phyloP scores from a whole-genome alignment of 2,113 vertebrate genomes.

The Mesembrinibis cayennensis region DNA sequence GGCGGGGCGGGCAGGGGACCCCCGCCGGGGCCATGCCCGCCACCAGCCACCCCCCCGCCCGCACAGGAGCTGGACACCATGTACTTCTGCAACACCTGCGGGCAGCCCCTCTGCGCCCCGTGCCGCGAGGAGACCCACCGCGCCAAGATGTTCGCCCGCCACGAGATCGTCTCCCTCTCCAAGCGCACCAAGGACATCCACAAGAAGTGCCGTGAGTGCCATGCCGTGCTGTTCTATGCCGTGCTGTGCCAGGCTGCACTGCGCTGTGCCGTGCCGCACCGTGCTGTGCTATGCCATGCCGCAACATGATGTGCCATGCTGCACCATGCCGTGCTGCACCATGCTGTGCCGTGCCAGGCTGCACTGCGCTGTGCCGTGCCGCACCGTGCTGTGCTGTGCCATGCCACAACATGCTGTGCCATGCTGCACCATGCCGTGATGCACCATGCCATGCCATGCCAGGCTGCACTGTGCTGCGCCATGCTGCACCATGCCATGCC shows the following conservation, averaged over 20 bases:
- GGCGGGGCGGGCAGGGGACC: rapidly evolving
- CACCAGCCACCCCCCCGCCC: not conserved
- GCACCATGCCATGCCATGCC: too few relatives aligned
- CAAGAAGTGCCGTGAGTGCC: conserved; percentile 87
- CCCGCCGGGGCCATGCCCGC: rapidly evolving
- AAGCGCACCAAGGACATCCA: conserved; percentile 90
- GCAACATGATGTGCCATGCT: rapidly evolving
- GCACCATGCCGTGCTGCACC: too few relatives aligned
- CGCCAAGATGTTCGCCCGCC: conserved; percentile 89
- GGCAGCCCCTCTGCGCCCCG: conserved; percentile 87
- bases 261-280: rapidly evolving
- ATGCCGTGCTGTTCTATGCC: rapidly evolving
- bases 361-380: too few relatives aligned
- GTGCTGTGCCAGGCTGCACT: rapidly evolving
- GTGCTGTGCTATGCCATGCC: rapidly evolving
- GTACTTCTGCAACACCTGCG: conserved; percentile 93
- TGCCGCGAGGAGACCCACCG: conserved; percentile 91
- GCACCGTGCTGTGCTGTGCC: too few relatives aligned
- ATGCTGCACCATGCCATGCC: rapidly evolving
- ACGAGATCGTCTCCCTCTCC: conserved; percentile 90
- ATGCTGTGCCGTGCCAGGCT: too few relatives aligned
- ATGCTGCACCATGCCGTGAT: too few relatives aligned
- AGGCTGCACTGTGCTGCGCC: not conserved
- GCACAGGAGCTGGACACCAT: conserved; percentile 83
- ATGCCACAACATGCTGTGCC: too few relatives aligned